Conservation (phyloP, 2,113 vertebrate genomes). For the Neodontobutis hainanensis region DNA sequence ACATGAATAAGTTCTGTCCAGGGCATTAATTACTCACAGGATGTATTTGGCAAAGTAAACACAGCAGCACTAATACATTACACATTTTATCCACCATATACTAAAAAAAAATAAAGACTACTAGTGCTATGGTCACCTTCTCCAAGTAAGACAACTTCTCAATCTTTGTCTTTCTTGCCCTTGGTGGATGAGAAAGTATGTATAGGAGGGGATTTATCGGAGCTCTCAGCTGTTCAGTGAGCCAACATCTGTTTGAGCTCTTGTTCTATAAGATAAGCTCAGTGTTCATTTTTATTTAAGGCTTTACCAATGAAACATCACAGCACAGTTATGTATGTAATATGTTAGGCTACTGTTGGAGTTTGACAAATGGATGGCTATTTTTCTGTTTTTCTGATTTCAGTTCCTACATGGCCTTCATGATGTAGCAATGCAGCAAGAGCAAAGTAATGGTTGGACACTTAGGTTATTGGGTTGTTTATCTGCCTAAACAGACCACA, state of each 20-base stretch:
- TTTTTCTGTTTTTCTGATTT: too few relatives aligned
- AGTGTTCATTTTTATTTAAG: not conserved
- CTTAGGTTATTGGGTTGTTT: not conserved
- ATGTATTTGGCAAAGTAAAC: conserved; percentile 20
- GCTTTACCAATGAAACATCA: conserved; percentile 23
- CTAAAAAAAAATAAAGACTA: not conserved
- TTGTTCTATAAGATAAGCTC: conserved; percentile 31
- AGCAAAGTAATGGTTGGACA: too few relatives aligned
- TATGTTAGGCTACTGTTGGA: conserved; percentile 24
- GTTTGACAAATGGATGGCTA: not conserved
- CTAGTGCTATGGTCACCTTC: not conserved
- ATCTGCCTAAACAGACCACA: not conserved
- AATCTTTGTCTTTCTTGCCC: not conserved
- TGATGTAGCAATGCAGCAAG: not conserved
- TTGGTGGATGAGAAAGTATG: conserved; percentile 13
- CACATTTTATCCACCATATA: not conserved
- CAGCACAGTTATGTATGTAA: conserved; percentile 15
- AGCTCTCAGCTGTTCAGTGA: conserved; percentile 43
- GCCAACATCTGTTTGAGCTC: conserved; percentile 55
- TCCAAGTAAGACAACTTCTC: not conserved
- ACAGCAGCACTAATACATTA: not conserved
- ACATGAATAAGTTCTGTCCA: conserved; percentile 17
- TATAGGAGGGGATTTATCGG: conserved; percentile 31
- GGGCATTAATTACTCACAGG: conserved; percentile 20
- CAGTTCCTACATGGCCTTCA: too few relatives aligned